Base-by-base conservation (phyloP, 2,888 invertebrate species). In the Drosophila mayaguana region DNA sequence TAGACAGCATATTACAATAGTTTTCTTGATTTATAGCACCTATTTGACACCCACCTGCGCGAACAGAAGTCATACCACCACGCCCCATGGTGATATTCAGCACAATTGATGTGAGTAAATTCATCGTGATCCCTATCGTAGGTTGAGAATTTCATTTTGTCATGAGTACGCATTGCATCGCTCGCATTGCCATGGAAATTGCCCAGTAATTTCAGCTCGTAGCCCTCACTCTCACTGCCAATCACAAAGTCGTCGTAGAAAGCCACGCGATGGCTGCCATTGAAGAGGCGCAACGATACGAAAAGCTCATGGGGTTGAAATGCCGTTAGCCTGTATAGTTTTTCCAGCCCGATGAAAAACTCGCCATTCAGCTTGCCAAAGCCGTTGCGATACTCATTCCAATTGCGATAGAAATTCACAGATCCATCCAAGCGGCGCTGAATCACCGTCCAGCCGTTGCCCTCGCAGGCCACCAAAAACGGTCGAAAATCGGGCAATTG, bases 41-140 rank as follows among this genome's bases (percentile, higher is more conserved):
- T 34, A 34, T 12, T 12, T 14, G 8, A 38, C 3, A 40, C 38
- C 65, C 84, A 94, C 95, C 94, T 94, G 78, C 94, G 94, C 65
- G 95, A 95, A 81, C 96, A 96, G 59, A 95, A 94, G 82, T 95
- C 95, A 88, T 96, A 96, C 96, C 96, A 96, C 96, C 96, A 96
- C 1, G 95, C 96, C 0, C 96, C 96, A 0, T 94, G 94, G 78
- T 96, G 96, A 62, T 95, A 94, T 42, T 93, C 91, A 0, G 96
- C 95, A 87, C 96, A 96, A 63, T 94, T 32, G 95, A 95, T 68
- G 94, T 83, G 89, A 0, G 88, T 95, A 18, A 93, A 93, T 94
- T 94, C 94, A 81, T 96, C 96, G 71, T 95, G 94, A 87, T 96
- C 96, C 54, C 93, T 90, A 84, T 96, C 96, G 54, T 92, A 93